A percentile compares a stretch with the other conserved stretches of the same genome.
phyloP scores from a whole-genome alignment of 2,888 invertebrate species.

The Papilio elwesi region DNA sequence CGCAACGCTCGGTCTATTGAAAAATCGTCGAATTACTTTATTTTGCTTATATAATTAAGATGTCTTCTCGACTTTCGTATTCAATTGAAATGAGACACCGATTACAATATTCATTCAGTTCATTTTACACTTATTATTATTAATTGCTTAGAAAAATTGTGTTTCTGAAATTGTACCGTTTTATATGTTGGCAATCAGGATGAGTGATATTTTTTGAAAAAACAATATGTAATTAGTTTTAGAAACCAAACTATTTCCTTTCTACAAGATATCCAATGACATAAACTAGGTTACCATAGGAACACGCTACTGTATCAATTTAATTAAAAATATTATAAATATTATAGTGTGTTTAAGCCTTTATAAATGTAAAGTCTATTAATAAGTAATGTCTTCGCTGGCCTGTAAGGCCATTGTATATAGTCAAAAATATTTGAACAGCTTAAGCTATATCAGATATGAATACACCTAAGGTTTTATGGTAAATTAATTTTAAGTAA shows the following conservation, averaged over 20 bases:
- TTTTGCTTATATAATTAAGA: no score
- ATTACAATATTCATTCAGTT: not conserved
- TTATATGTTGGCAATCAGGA: not conserved
- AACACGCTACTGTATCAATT: not conserved
- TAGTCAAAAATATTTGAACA: not conserved
- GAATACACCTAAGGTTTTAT: not conserved
- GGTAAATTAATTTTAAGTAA: not conserved
- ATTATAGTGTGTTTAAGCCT: not conserved
- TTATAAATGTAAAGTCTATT: not conserved
- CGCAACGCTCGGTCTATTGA: no score
- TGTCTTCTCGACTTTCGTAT: no score
- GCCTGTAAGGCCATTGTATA: not conserved
- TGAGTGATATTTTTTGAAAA: no score
- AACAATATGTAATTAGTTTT: not conserved
- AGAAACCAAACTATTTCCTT: not conserved
- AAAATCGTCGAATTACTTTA: no score
- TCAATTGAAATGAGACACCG: not conserved
- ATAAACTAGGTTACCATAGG: not conserved
- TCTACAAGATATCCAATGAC: not conserved
- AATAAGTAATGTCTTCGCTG: not conserved
- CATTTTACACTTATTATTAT: no score
- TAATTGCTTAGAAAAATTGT: not conserved
- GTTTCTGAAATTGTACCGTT: not conserved
- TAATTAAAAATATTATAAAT: not conserved
- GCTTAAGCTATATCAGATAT: not conserved